Conservation (phyloP, 2,888 invertebrate species). For the Meandrusa payeni region DNA sequence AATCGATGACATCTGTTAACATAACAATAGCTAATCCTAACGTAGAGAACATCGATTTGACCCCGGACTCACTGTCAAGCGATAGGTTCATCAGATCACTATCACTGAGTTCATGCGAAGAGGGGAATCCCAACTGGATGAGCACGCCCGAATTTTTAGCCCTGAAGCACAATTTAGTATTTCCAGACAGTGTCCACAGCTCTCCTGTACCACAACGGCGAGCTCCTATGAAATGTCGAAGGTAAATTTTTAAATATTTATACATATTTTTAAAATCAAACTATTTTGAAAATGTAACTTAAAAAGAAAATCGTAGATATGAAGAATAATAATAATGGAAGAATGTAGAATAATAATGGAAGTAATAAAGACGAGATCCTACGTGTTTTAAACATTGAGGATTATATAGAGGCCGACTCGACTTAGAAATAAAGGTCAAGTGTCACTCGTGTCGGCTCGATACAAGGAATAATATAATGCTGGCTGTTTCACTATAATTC, state of each 20-base stretch:
- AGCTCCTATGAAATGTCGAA: constrained; percentile 82
- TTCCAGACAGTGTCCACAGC: constrained; percentile 89
- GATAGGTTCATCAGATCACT: constrained; percentile 82
- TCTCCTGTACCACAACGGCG: constrained; percentile 87
- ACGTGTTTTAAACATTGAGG: not conserved
- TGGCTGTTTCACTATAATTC: too few species aligned
- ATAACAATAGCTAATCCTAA: constrained; percentile 87
- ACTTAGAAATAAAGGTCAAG: not conserved
- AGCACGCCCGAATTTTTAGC: constrained; percentile 89
- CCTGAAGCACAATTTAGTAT: constrained; percentile 88
- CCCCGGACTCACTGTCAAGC: constrained; percentile 82
- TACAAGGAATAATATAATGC: not conserved
- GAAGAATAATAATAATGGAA: too few species aligned
- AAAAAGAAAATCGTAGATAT: not conserved
- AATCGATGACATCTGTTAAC: constrained; percentile 83
- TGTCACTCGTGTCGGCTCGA: not conserved
- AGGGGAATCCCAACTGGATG: constrained; percentile 90
- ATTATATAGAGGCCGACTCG: not conserved
- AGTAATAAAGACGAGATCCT: too few species aligned
- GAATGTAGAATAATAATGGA: too few species aligned
- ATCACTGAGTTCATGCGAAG: constrained; percentile 85
- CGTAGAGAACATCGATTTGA: constrained; percentile 85
- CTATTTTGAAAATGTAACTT: not conserved
- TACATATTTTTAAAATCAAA: not conserved
- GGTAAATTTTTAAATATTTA: constrained; percentile 47